Conservation (phyloP, 2,113 vertebrate species). For the Spilogale gracilis region DNA sequence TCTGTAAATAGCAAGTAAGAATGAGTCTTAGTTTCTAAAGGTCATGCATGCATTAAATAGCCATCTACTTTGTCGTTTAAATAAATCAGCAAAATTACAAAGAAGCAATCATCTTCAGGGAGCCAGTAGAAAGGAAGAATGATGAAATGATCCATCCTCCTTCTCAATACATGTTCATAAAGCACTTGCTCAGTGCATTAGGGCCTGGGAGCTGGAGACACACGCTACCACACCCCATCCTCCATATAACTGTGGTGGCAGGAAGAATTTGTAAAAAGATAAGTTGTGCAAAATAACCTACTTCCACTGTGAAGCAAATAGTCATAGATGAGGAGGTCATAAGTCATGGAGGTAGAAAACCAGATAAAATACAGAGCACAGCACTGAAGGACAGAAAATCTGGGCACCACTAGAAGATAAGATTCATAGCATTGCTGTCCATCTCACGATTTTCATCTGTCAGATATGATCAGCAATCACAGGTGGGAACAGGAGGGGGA, state of each 20-base stretch:
- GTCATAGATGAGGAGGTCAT: background rate
- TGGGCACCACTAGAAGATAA: background rate
- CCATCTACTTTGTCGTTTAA: background rate
- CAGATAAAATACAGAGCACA: background rate
- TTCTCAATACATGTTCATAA: background rate
- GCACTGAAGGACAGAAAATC: background rate
- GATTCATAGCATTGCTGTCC: background rate
- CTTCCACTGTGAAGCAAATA: background rate
- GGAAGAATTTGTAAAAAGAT: background rate
- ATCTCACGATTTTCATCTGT: background rate
- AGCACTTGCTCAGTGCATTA: background rate
- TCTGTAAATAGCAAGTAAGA: conserved; percentile 9
- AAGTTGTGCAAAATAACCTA: background rate
- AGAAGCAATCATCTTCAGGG: background rate
- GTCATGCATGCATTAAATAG: rapidly evolving
- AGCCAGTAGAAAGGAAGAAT: background rate
- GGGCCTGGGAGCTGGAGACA: background rate
- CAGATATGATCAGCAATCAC: background rate
- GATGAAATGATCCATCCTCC: background rate
- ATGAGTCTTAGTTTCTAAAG: background rate
- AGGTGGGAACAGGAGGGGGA: background rate
- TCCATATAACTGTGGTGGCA: background rate
- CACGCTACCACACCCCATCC: no score
- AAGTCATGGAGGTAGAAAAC: background rate
- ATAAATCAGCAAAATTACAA: background rate